Evolutionary conservation across 2,113 vertebrate species (phyloP).

Genomic region (Falcunculus frontatus): DNA sequence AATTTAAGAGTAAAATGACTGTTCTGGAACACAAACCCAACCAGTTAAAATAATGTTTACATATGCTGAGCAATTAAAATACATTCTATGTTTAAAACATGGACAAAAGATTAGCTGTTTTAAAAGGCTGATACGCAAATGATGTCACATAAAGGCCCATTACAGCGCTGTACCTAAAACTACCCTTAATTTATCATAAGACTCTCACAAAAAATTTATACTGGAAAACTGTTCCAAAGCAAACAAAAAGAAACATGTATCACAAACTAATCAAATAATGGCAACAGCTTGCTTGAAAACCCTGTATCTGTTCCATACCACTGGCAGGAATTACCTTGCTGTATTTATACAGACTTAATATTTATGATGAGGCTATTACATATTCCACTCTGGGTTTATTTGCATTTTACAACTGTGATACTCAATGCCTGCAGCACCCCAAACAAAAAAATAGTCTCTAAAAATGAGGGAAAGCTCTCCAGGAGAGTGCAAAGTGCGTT

Average conservation of each 20-base stretch:
- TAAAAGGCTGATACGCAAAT: not conserved
- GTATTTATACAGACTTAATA: not conserved
- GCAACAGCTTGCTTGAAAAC: not conserved
- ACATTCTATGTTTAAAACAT: not conserved
- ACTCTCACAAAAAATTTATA: not conserved
- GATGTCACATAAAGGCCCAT: not conserved
- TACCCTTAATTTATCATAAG: not conserved
- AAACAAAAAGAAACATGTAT: not conserved
- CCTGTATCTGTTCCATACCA: not conserved
- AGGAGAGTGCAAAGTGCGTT: conserved; percentile 69
- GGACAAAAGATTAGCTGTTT: not conserved
- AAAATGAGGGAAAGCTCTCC: conserved; percentile 25
- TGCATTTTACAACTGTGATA: not conserved
- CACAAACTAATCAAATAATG: not conserved
- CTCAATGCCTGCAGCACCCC: not conserved
- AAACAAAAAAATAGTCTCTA: not conserved
- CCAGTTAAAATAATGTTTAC: conserved; percentile 2
- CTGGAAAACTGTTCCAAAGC: not conserved
- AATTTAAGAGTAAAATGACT: conserved; percentile 23
- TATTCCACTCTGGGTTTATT: not conserved
- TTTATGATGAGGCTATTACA: not conserved
- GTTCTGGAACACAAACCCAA: conserved; percentile 7
- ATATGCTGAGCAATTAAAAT: not conserved
- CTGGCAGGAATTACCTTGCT: not conserved
- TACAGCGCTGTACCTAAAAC: not conserved